Evolutionary conservation across 2,113 vertebrate species (phyloP), one percentile per base, ranked within the genome.

Genomic region (Oreochromis tanganicae): DNA sequence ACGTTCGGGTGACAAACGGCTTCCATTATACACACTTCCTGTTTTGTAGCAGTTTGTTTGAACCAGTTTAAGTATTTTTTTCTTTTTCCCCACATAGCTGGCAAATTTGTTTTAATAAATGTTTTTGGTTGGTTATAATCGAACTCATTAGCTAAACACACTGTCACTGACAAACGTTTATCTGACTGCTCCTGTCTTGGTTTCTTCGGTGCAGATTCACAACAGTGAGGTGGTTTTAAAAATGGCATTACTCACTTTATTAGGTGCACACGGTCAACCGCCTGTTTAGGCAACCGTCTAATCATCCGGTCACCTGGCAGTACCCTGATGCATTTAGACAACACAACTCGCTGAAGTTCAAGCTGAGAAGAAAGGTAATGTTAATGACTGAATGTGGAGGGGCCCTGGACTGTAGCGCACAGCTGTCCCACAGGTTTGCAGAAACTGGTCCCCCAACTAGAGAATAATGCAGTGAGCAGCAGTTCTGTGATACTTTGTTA

Each of bases 51-150:
- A 0, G 19, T 57, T 56, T 29, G 71, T 56, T 87, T 73, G 21
- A 36, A 66, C 83, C 24, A 0, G 63, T 66, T 17, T 11, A 8
- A 12, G 36, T 9, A 38, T 84, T 52, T 55, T 83, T 36, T 3
- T 81, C 11, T 56, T 52, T 68, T 38, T 2, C 16, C 29, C 29
- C 68, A 46, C 66, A 1, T 43, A 21, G 83, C 34, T 14, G 4
- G 19, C 4, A 59, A 73, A 5, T 83, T 85, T 89, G 73, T 85
- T 84, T 87, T 66, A 93, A 90, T 89, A 92, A 93, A 91, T 90
- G 36, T 80, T 78, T 52, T 59, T 75, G 16, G 24, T 54, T 81
- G 29, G 38, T 38, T 83, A 1, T 57, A 16, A 38, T 14, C 34
- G 17, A 14, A 54, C 43, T 50, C 29, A 73, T 27, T 1, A 27